Percentiles rank a stretch among this genome's conserved stretches.
Conservation (phyloP, 2,797 vertebrate genomes). For the Heliangelus exortis region DNA sequence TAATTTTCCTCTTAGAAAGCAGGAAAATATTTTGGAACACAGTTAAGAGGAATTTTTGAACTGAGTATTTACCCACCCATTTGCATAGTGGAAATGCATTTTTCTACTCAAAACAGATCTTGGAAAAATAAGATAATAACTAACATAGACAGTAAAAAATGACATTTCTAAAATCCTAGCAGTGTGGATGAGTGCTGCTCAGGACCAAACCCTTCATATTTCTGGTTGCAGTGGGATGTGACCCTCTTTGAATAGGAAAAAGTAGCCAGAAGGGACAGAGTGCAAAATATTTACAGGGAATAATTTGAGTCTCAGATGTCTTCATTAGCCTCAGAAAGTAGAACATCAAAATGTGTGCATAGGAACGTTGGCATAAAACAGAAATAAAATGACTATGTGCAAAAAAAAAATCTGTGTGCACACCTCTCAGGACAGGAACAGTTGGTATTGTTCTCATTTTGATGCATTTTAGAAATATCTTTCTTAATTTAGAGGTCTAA, state of each 20-base stretch:
- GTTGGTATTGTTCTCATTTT: not conserved
- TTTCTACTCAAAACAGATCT: not conserved
- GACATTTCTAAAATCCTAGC: not conserved
- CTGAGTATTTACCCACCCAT: not conserved
- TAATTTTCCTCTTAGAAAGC: not conserved
- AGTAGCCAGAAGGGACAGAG: not conserved
- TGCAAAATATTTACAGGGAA: conserved; percentile 13
- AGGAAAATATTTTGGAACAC: not conserved
- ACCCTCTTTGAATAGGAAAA: not conserved
- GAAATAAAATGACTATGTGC: not conserved
- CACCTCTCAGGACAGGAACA: not conserved
- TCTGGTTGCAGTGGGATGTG: not conserved
- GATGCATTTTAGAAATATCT: not conserved
- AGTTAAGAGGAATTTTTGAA: not conserved
- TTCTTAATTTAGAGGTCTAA: not conserved
- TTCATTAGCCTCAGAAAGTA: conserved; percentile 41
- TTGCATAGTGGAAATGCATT: not conserved
- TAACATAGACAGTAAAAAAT: not conserved
- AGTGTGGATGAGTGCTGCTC: not conserved
- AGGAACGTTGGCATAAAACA: not conserved
- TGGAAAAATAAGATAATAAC: not conserved
- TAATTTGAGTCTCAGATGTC: conserved; percentile 4
- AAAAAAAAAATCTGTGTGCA: not conserved
- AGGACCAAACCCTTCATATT: not conserved
- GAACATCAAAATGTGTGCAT: conserved; percentile 11